phyloP scores from a whole-genome alignment of 2,888 invertebrate genomes.

The Calliscelio sp. region DNA sequence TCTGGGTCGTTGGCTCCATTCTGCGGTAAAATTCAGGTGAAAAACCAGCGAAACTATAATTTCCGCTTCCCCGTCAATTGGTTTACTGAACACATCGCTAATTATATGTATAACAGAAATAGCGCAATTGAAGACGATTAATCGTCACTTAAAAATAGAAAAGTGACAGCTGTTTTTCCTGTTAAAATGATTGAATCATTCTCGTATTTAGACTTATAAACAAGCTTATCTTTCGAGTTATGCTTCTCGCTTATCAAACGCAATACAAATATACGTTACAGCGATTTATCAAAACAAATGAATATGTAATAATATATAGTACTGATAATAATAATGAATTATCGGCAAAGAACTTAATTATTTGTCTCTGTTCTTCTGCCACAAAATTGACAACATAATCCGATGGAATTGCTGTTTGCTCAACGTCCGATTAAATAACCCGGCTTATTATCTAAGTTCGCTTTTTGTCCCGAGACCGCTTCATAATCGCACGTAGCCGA shows the following conservation, averaged over 20 bases:
- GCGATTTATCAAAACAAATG: no score
- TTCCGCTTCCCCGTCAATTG: constrained; percentile 49
- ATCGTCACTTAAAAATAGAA: no score
- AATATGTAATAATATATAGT: no score
- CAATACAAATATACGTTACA: no score
- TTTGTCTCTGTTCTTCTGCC: not conserved
- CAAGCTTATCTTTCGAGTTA: no score
- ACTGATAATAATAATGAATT: no score
- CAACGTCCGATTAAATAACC: constrained; percentile 19
- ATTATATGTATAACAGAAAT: constrained; percentile 41
- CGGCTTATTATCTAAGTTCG: constrained; percentile 20
- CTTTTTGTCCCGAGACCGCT: not conserved
- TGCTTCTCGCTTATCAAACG: no score
- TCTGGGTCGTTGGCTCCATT: constrained; percentile 33
- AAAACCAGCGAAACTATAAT: constrained; percentile 51
- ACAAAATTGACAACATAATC: constrained; percentile 25
- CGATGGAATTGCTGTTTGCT: constrained; percentile 17
- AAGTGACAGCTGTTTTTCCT: no score
- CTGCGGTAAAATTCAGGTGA: constrained; percentile 14
- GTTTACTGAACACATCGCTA: constrained; percentile 32
- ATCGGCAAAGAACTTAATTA: constrained; percentile 7
- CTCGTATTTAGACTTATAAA: not conserved
- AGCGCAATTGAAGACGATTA: not conserved
- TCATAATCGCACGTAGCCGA: constrained; percentile 17
- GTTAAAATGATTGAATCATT: not conserved